Percentiles rank a stretch among this genome's conserved stretches.
Conservation (phyloP, 2,888 invertebrate species). For the Polia nebulosa region DNA sequence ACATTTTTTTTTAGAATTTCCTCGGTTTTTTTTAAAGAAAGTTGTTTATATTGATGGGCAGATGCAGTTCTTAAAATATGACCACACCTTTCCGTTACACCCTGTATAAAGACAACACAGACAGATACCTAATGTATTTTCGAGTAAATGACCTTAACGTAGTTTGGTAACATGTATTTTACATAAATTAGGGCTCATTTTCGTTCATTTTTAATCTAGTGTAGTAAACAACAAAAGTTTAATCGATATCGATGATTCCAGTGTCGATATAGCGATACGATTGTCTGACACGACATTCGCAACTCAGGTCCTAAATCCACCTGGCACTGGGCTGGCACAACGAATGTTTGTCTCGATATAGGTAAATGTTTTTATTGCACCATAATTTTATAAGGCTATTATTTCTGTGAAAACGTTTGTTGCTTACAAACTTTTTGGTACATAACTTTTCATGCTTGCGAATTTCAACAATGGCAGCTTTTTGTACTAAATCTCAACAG, state of each 20-base stretch:
- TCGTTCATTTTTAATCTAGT: constrained; percentile 23
- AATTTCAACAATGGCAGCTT: constrained; percentile 47
- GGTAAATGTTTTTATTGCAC: constrained; percentile 65
- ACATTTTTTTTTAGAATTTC: too few relatives aligned
- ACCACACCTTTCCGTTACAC: too few relatives aligned
- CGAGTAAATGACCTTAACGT: neutral
- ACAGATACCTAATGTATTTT: neutral
- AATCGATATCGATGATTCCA: constrained; percentile 56
- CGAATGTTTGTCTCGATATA: constrained; percentile 63
- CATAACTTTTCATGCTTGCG: constrained; percentile 61
- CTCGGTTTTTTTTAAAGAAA: too few relatives aligned
- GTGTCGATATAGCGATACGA: constrained; percentile 71
- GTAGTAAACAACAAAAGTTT: constrained; percentile 52
- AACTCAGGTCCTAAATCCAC: constrained; percentile 71
- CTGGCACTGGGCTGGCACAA: constrained; percentile 77
- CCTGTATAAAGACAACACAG: too few relatives aligned
- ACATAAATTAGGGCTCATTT: constrained; percentile 15
- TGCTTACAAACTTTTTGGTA: constrained; percentile 56
- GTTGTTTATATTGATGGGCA: too few relatives aligned
- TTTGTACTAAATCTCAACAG: constrained; percentile 62
- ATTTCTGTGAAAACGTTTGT: constrained; percentile 62
- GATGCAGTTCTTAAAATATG: too few relatives aligned
- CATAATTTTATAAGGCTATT: constrained; percentile 64
- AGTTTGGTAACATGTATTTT: neutral
- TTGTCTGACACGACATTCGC: constrained; percentile 74